Evolutionary conservation across 64 coral and sea anemone genomes (phyloP), one percentile per base, ranked within the genome.

Genomic region (Exaiptasia diaphana): DNA sequence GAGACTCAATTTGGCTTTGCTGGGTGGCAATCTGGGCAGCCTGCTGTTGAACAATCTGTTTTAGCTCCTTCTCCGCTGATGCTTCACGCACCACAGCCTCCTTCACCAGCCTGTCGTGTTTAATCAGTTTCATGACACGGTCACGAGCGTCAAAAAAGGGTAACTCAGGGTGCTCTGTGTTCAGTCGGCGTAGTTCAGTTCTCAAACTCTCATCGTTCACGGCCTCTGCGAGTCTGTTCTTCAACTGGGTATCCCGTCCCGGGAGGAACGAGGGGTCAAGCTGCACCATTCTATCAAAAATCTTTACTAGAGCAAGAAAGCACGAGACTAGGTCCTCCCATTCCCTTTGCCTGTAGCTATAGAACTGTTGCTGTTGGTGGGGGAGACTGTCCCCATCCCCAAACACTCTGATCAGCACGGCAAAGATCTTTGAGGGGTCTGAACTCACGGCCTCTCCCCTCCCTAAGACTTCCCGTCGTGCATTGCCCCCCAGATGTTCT

Each of bases 311-410:
- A 4, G 44, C 46, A 21, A 78, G 24, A 18, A 50, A 78, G 21
- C 73, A 78, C 7, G 74, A 87, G 17, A 77, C 83, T 15, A 86
- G 73, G 41, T 86, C 74, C 31, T 87, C 58, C 61, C 85, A 59
- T 26, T 78, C 73, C 25, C 54, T 87, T 26, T 87, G 73, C 31
- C 23, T 35, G 50, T 88, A 88, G 38, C 63, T 72, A 15, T 36
- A 88, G 68, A 62, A 88, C 38, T 73, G 65, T 32, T 88, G 76
- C 50, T 80, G 86, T 45, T 60, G 65, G 37, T 88, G 75, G 26
- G 86, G 76, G 33, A 88, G 50, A 53, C 76, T 88, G 35, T 80
- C 75, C 22, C 86, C 64, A 41, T 88, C 52, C 13, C 86, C 86
- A 72, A 88, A 88, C 20, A 80, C 86, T 64, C 39, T 88, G 1